These are phyloP conservation scores for Formica exsecta DNA, from an alignment of 1,140 invertebrate genomes.

Conservation along the genomic window DNA sequence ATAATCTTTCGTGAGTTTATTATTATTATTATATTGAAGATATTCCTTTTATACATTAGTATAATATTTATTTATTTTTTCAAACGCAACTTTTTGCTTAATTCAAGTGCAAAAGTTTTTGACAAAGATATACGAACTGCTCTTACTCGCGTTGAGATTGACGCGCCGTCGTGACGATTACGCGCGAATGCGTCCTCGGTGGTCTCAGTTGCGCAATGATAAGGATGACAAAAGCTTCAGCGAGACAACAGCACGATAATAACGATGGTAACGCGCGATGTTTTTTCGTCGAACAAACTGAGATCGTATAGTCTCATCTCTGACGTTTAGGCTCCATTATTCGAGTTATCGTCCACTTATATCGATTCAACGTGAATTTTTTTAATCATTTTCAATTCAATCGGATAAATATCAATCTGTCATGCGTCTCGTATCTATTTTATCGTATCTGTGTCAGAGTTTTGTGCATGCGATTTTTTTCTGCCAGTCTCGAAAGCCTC, in stretches of 20 bases:
- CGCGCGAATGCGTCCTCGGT: constrained; percentile 65
- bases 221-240: constrained; percentile 73
- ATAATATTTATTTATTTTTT: neutral
- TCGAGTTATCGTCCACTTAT: neutral
- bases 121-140: neutral
- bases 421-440: neutral
- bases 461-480: neutral
- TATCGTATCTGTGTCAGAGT: neutral
- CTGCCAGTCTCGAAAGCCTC: constrained; percentile 8
- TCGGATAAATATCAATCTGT: neutral
- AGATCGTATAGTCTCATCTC: constrained; percentile 24
- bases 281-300: constrained; percentile 64
- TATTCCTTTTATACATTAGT: neutral
- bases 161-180: constrained; percentile 51
- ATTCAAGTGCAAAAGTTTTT: neutral
- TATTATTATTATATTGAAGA: too few species aligned
- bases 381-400: too few species aligned
- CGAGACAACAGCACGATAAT: constrained; percentile 72
- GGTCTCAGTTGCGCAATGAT: constrained; percentile 77
- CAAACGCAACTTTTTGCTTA: neutral
- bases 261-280: constrained; percentile 65
- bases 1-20: neutral
- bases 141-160: constrained; percentile 3
- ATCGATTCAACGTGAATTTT: neutral
- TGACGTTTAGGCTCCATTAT: neutral